Conservation (phyloP, 2,113 vertebrate genomes). For the Todiramphus saurophagus region DNA sequence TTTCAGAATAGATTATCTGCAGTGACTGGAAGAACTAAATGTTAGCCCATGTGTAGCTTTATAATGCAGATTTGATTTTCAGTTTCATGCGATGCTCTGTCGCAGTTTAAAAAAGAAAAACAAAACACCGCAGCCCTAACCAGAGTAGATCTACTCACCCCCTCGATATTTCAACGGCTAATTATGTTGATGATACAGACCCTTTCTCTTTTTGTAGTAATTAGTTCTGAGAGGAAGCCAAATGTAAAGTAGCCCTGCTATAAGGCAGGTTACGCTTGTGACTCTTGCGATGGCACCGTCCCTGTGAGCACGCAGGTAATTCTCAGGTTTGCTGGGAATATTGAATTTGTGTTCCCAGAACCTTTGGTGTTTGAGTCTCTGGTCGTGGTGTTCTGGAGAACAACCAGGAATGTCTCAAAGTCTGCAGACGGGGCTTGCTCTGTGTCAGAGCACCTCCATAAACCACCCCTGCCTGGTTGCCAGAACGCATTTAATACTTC, state of each 20-base stretch:
- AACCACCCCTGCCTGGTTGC: neutral
- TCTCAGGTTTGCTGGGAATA: neutral
- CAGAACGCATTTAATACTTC: neutral
- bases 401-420: neutral
- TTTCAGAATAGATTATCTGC: neutral
- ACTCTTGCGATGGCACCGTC: rapidly evolving
- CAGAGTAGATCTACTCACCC: rapidly evolving
- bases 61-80: neutral
- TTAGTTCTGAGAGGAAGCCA: neutral
- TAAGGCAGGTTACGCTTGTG: rapidly evolving
- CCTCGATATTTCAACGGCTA: neutral
- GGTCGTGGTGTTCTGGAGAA: neutral
- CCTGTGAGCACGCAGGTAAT: rapidly evolving
- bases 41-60: neutral
- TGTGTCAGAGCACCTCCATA: neutral
- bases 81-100: neutral
- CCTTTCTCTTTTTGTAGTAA: neutral
- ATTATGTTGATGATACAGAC: rapidly evolving
- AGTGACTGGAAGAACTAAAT: neutral
- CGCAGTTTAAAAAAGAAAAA: neutral
- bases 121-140: too few species aligned
- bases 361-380: rapidly evolving
- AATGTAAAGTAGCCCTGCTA: neutral
- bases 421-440: neutral
- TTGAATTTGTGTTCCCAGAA: rapidly evolving